Percentiles rank a stretch among this genome's conserved stretches.
Evolutionary conservation across 2,888 invertebrate species (phyloP).

Genomic region (Netelia fuscicornis): DNA sequence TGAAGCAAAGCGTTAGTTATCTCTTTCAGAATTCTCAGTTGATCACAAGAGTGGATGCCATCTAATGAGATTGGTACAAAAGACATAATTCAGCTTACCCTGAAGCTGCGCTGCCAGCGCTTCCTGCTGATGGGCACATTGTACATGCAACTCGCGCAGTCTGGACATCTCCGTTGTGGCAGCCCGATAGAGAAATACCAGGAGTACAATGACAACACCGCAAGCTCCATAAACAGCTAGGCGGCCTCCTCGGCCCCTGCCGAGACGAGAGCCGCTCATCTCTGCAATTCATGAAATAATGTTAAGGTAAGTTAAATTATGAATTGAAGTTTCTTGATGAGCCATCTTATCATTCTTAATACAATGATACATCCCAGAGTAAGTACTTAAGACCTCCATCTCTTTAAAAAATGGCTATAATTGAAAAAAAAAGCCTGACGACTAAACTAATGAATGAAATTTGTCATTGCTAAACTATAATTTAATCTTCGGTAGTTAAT

Average conservation of each 20-base stretch:
- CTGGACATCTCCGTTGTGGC: conserved; percentile 82
- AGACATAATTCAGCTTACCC: conserved; percentile 72
- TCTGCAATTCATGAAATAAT: conserved; percentile 71
- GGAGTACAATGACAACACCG: conserved; percentile 75
- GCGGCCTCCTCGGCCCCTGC: conserved; percentile 82
- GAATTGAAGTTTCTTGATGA: neutral
- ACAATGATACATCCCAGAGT: too few species aligned
- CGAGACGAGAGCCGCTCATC: conserved; percentile 83
- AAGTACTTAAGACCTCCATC: too few species aligned
- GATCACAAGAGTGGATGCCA: neutral
- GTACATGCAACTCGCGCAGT: conserved; percentile 79
- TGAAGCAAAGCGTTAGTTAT: neutral
- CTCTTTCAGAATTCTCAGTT: neutral
- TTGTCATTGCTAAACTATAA: too few species aligned
- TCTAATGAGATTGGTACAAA: neutral
- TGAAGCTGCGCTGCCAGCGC: conserved; percentile 81
- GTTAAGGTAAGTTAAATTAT: conserved; percentile 3
- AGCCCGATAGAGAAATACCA: conserved; percentile 80
- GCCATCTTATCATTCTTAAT: too few species aligned
- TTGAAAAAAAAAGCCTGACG: too few species aligned
- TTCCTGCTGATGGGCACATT: conserved; percentile 82
- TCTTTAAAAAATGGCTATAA: too few species aligned
- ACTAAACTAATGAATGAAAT: too few species aligned
- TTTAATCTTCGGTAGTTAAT: too few species aligned
- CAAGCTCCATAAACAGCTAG: conserved; percentile 80